phyloP scores from a whole-genome alignment of 2,888 invertebrate species.

The Blomia tropicalis region DNA sequence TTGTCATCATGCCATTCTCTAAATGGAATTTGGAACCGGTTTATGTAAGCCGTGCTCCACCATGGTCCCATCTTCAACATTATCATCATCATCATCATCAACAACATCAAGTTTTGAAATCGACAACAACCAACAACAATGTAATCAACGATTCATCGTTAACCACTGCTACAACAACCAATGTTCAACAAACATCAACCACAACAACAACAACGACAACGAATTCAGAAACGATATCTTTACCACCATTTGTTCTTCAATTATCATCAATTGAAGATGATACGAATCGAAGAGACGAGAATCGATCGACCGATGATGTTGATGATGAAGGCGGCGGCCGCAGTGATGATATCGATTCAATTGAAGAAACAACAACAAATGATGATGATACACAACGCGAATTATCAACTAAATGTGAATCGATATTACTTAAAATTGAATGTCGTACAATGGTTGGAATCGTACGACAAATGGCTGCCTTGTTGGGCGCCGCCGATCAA shows the following conservation, averaged over 20 bases:
- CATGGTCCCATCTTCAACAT: not conserved
- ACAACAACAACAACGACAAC: not conserved
- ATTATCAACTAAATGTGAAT: not conserved
- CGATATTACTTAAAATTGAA: not conserved
- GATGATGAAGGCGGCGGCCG: not conserved
- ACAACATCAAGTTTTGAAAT: not conserved
- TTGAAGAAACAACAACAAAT: no score
- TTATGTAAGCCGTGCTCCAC: slow-evolving; percentile 50
- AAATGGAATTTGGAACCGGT: slow-evolving; percentile 66
- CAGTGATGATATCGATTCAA: not conserved
- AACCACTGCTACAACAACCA: not conserved
- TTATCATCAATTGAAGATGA: not conserved
- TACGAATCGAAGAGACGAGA: not conserved
- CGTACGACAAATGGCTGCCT: slow-evolving; percentile 63
- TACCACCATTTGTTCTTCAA: not conserved
- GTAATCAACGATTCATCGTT: not conserved
- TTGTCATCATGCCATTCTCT: slow-evolving; percentile 58
- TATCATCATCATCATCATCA: not conserved
- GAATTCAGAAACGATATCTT: not conserved
- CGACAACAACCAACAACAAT: not conserved
- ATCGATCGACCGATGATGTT: not conserved
- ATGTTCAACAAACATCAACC: no score
- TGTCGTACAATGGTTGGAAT: slow-evolving; percentile 56
- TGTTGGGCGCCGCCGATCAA: slow-evolving; percentile 65
- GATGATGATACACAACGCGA: not conserved